A percentile compares a stretch with the other conserved stretches of the same genome.
Conservation (phyloP, 2,888 invertebrate species). For the Peribatodes rhomboidaria region DNA sequence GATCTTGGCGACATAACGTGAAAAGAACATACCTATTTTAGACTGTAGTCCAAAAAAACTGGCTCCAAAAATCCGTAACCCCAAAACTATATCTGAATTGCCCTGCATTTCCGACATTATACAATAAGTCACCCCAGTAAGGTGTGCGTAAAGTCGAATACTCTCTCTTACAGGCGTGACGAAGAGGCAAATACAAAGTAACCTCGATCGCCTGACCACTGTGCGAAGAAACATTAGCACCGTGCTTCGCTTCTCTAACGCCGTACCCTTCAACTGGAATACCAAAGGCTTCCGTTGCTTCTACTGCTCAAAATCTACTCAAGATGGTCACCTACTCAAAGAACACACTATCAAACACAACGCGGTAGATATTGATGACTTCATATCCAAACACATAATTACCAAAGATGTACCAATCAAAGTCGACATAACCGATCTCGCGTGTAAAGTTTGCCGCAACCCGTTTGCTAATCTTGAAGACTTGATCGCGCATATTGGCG, state of each 20-base stretch:
- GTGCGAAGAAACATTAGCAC: conserved; percentile 64
- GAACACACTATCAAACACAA: conserved; percentile 64
- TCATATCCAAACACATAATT: conserved; percentile 64
- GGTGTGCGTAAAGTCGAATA: conserved; percentile 36
- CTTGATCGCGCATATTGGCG: conserved; percentile 61
- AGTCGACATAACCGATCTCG: conserved; percentile 64
- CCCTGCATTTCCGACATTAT: neutral
- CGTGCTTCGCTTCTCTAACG: conserved; percentile 67
- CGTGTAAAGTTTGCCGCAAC: conserved; percentile 63
- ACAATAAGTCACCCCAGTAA: neutral
- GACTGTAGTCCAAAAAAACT: no score
- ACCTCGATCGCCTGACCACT: conserved; percentile 61
- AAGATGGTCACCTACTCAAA: conserved; percentile 62
- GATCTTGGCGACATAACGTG: no score
- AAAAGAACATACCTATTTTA: no score
- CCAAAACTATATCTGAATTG: neutral
- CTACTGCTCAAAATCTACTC: conserved; percentile 68
- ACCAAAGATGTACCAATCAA: conserved; percentile 74
- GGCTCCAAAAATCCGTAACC: neutral
- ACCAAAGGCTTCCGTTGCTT: conserved; percentile 72
- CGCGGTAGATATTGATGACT: conserved; percentile 55
- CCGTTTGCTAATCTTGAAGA: conserved; percentile 58
- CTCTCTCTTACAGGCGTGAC: conserved; percentile 70
- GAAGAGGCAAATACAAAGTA: conserved; percentile 50
- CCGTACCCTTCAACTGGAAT: conserved; percentile 72